These are phyloP conservation scores for Drosophila paulistorum DNA, from an alignment of 1,140 invertebrate genomes.

Conservation along the genomic window DNA sequence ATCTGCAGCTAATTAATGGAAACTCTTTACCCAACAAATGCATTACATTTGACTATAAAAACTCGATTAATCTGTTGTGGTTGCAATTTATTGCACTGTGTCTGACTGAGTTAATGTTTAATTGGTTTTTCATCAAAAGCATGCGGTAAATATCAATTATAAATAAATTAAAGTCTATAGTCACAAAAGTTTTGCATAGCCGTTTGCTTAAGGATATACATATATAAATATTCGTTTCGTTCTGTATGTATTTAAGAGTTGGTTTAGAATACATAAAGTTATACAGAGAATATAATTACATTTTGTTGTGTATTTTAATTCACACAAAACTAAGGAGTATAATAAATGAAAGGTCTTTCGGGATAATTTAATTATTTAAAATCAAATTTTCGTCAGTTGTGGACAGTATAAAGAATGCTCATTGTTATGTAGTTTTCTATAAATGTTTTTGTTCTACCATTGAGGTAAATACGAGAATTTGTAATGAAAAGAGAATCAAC, in stretches of 20 bases:
- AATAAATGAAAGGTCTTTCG: neutral
- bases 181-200: too few species aligned
- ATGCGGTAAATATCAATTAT: neutral
- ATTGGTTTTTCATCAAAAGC: neutral
- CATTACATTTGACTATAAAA: neutral
- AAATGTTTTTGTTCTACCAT: neutral
- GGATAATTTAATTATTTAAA: neutral
- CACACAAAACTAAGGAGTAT: too few species aligned
- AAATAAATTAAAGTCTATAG: neutral
- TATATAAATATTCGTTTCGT: too few species aligned
- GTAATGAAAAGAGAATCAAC: neutral
- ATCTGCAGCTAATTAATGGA: too few species aligned
- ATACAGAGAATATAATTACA: too few species aligned
- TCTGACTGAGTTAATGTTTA: neutral
- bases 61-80: neutral
- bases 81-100: neutral
- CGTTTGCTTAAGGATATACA: too few species aligned
- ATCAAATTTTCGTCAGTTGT: neutral
- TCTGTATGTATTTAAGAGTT: too few species aligned
- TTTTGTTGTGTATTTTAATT: too few species aligned
- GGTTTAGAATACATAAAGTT: too few species aligned
- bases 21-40: too few species aligned
- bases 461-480: neutral
- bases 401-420: neutral
- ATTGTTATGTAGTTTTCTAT: neutral